Evolutionary conservation across 2,888 invertebrate species (phyloP).

Genomic region (Zhuqinia jingwanae): DNA sequence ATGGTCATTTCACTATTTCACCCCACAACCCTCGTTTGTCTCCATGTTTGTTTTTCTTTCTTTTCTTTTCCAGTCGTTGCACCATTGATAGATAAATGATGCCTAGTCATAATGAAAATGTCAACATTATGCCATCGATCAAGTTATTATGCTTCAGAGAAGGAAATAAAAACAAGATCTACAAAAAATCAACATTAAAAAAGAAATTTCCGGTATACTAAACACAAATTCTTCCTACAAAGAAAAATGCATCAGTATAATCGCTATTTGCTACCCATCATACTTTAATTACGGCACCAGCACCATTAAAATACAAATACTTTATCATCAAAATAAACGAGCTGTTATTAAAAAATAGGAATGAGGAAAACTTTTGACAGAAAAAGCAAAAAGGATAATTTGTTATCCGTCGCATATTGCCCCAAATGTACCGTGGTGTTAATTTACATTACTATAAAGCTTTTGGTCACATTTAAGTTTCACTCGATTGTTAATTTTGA

Average conservation of each 20-base stretch:
- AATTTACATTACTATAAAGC: too few relatives aligned
- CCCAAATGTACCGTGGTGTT: too few relatives aligned
- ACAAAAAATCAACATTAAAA: neutral
- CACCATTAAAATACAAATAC: too few relatives aligned
- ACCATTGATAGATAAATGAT: neutral
- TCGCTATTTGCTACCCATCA: too few relatives aligned
- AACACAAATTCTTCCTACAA: neutral
- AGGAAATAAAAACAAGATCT: neutral
- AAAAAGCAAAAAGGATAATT: too few relatives aligned
- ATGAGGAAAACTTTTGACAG: too few relatives aligned
- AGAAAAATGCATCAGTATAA: too few relatives aligned
- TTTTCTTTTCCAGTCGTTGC: neutral
- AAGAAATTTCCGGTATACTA: neutral
- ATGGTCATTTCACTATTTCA: neutral
- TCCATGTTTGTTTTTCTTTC: neutral
- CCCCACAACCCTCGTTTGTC: neutral
- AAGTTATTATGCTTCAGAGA: neutral
- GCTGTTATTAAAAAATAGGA: too few relatives aligned
- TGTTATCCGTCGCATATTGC: too few relatives aligned
- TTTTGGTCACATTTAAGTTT: too few relatives aligned
- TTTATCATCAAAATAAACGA: too few relatives aligned
- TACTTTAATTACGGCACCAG: neutral
- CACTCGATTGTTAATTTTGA: too few relatives aligned
- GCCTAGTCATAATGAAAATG: slow-evolving; percentile 20
- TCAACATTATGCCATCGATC: slow-evolving; percentile 2